Evolutionary conservation across 2,888 invertebrate genomes (phyloP), one percentile per base, ranked within the genome.

Genomic region (Anthoptus insignis): DNA sequence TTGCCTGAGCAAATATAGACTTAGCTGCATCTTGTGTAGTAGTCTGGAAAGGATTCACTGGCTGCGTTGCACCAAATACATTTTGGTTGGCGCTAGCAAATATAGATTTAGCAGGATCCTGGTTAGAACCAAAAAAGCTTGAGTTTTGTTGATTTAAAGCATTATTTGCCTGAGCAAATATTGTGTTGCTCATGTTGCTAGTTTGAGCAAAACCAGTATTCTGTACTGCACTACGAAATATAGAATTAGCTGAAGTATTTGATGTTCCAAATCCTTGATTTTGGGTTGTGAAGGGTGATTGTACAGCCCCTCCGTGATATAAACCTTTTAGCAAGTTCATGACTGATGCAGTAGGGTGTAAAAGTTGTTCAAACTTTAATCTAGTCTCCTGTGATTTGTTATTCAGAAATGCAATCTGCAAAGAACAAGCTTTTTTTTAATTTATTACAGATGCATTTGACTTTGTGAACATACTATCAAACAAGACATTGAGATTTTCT

Each of bases 181-280:
- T 69, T 8, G 81, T 74, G 3, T 71, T 74, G 58, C 73, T 69
- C 4, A 70, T 42, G 13, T 21, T 22, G 13, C 49, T 3, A 56
- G 57, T 76, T 61, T 74, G 80, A 13, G 71, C 73, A 49, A 80
- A 77, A 3, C 71, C 69, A 11, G 79, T 68, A 45, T 73, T 80
- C 65, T 86, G 87, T 3, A 79, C 76, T 7, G 88, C 88, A 72
- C 80, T 84, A 3, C 83, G 78, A 64, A 91, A 91, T 61, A 91
- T 68, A 8, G 89, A 87, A 29, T 88, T 77, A 21, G 87, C 87
- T 22, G 78, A 65, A 22, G 65, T 64, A 53, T 64, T 67, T 8
- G 57, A 32, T n/a, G 64, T 29, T 1, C 72, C 69, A 47, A 75
- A 71, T n/a, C 60, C 54, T 37, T 70, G 73, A 50, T 75, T 78